These are phyloP conservation scores for Ciona savignyi DNA, from an alignment of 23 tunicate genomes.

Conservation along the genomic window DNA sequence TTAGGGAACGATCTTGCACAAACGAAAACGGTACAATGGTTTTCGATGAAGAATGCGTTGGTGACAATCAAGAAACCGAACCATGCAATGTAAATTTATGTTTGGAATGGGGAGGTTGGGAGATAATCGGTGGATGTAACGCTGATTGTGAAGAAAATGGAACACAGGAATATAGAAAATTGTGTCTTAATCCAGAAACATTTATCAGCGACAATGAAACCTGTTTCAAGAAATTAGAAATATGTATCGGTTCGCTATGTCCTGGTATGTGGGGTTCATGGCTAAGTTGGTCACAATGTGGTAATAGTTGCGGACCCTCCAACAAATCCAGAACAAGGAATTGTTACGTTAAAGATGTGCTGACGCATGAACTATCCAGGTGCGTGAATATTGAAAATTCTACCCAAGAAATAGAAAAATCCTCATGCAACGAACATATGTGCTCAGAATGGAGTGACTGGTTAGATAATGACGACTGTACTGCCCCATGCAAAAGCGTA, in stretches of 20 bases:
- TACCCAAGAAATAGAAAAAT: not conserved
- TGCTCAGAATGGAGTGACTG: constrained; percentile 28
- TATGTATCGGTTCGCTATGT: constrained; percentile 17
- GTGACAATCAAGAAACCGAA: too few relatives aligned
- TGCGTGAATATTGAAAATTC: not conserved
- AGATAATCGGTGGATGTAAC: too few relatives aligned
- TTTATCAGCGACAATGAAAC: not conserved
- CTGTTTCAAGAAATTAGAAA: not conserved
- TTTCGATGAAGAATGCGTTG: too few relatives aligned
- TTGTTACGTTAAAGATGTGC: constrained; percentile 15
- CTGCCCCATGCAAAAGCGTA: constrained; percentile 15
- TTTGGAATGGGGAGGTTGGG: too few relatives aligned
- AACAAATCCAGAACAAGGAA: constrained; percentile 3
- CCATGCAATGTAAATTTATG: too few relatives aligned
- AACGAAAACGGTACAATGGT: too few relatives aligned
- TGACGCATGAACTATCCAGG: not conserved
- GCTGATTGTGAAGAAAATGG: too few relatives aligned
- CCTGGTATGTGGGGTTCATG: constrained; percentile 16
- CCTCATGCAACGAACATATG: constrained; percentile 9
- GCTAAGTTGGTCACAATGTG: constrained; percentile 17
- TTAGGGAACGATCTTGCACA: too few relatives aligned
- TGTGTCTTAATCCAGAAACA: not conserved
- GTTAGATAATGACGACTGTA: constrained; percentile 8
- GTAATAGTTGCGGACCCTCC: constrained; percentile 16
- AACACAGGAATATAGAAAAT: too few relatives aligned